phyloP scores from a whole-genome alignment of 2,888 invertebrate species.

The Rhyacophila evoluta region DNA sequence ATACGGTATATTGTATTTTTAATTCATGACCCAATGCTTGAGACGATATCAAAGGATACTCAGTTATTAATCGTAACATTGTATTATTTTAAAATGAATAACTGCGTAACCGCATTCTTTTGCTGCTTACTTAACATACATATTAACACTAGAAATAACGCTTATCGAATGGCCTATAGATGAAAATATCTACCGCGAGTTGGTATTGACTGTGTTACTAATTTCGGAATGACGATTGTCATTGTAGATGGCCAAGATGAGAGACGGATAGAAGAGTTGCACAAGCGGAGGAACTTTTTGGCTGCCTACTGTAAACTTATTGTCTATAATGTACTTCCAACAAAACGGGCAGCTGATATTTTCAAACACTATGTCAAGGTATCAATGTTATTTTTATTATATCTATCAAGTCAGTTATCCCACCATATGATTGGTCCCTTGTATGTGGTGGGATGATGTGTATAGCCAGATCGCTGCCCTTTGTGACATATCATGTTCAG shows the following conservation, averaged over 20 bases:
- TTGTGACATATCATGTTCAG: no score
- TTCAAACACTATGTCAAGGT: conserved; percentile 98
- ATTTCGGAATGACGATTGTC: not conserved
- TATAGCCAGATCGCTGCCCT: no score
- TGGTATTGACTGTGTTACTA: not conserved
- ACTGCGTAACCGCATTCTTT: not conserved
- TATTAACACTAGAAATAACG: conserved; percentile 12
- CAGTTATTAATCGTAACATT: not conserved
- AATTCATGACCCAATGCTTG: not conserved
- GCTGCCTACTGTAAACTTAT: conserved; percentile 98
- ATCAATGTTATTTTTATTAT: no score
- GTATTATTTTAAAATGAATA: not conserved
- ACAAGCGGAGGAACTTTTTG: conserved; percentile 95
- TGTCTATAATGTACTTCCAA: conserved; percentile 96
- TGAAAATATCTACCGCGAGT: not conserved
- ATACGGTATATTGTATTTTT: not conserved
- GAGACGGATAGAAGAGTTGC: conserved; percentile 95
- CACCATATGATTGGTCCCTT: no score
- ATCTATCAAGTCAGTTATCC: no score
- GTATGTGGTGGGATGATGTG: no score
- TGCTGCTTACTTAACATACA: conserved; percentile 7
- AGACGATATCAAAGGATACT: not conserved
- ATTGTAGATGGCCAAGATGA: conserved; percentile 88
- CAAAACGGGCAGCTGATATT: conserved; percentile 91
- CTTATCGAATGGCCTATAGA: not conserved